Percentiles rank a stretch among this genome's conserved stretches.
These are phyloP conservation scores for Coranthus polyacanthus DNA, from an alignment of 2,797 vertebrate species.

Conservation along the genomic window DNA sequence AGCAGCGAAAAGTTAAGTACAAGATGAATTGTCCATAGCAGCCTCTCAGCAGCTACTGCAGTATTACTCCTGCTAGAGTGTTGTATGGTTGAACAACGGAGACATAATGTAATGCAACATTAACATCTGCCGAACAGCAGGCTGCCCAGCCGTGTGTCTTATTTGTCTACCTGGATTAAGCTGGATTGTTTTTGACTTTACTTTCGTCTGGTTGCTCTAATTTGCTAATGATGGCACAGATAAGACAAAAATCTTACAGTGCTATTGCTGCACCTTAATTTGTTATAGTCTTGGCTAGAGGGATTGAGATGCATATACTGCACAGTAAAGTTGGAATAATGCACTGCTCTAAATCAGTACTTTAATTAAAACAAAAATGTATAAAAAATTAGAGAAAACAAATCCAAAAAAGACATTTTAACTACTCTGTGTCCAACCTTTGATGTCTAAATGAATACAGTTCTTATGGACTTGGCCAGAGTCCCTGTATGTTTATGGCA, in stretches of 20 bases:
- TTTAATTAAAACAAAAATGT: background rate
- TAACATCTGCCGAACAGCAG: slow-evolving; percentile 50
- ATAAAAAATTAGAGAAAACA: background rate
- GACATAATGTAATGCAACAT: slow-evolving; percentile 42
- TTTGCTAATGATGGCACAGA: background rate
- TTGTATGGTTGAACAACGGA: slow-evolving; percentile 33
- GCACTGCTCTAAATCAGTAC: background rate
- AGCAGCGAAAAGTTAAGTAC: background rate
- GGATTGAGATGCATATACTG: too few species aligned
- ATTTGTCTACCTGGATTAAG: slow-evolving; percentile 1
- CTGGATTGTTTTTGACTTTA: slow-evolving; percentile 2
- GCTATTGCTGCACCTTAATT: background rate
- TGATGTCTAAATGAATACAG: slow-evolving; percentile 2
- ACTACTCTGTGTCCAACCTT: background rate
- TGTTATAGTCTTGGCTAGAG: background rate
- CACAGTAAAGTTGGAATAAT: too few species aligned
- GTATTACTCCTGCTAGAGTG: slow-evolving; percentile 14
- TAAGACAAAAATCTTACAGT: too few species aligned
- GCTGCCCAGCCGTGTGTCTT: slow-evolving; percentile 5
- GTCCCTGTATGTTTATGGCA: slow-evolving; percentile 5
- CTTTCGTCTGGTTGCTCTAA: slow-evolving; percentile 4
- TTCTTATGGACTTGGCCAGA: slow-evolving; percentile 15
- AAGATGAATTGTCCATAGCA: slow-evolving; percentile 31
- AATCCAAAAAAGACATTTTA: background rate
- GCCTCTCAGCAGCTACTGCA: slow-evolving; percentile 41